phyloP scores from a whole-genome alignment of 2,888 invertebrate genomes.

The Hemicrepidius hirtus region DNA sequence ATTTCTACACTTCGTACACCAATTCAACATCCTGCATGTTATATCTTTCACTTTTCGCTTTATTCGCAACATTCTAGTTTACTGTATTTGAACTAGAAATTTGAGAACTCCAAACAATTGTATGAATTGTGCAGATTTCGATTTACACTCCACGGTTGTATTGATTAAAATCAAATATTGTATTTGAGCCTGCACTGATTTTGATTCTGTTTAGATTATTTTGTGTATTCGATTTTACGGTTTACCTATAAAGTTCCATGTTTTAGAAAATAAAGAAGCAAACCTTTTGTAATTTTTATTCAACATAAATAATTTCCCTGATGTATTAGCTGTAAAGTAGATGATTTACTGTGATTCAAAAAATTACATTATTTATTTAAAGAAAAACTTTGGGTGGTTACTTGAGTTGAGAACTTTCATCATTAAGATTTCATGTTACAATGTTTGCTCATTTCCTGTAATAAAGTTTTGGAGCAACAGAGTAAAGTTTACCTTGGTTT shows the following conservation, averaged over 20 bases:
- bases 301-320: too few species aligned
- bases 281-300: neutral
- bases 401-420: neutral
- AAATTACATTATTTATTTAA: neutral
- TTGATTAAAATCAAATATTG: neutral
- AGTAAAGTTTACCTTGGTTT: too few species aligned
- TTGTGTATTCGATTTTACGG: neutral
- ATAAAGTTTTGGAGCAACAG: neutral
- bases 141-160: neutral
- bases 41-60: constrained; percentile 5
- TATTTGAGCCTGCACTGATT: neutral
- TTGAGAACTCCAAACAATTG: neutral
- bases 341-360: neutral
- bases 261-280: neutral
- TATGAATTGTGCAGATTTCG: constrained; percentile 2
- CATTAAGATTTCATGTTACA: constrained; percentile 13
- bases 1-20: constrained; percentile 4
- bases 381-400: neutral
- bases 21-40: constrained; percentile 4
- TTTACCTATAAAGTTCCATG: neutral
- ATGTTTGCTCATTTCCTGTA: neutral
- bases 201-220: too few species aligned
- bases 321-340: neutral
- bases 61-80: neutral
- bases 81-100: constrained; percentile 5